Evolutionary conservation across 2,888 invertebrate species (phyloP), one percentile per base, ranked within the genome.

Genomic region (Aspidapion aeneum): DNA sequence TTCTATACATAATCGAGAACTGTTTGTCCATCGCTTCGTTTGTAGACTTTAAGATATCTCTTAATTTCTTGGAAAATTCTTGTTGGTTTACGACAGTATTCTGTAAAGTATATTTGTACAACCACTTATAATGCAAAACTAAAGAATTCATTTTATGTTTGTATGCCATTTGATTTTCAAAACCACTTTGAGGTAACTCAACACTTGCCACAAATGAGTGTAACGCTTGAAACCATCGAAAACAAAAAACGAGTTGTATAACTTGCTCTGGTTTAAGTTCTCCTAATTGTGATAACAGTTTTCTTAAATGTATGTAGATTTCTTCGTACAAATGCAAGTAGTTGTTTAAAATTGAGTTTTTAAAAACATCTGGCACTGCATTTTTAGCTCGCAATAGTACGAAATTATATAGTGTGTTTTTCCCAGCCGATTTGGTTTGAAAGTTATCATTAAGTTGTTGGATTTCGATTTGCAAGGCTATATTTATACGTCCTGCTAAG

Each of bases 111-210:
- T 86, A 82, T 74, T 92, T 92, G 18, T 83, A 78, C 49, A 92
- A 75, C 92, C 92, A 93, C 76, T 87, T 89, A 71, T 86, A 89
- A 74, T 92, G 90, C 12, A 90, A 81, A 68, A 85, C 82, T 0
- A 92, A 56, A 2, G 58, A 18, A 56, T 67, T 62, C 49, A 63
- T 22, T 60, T 65, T 65, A 18, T 58, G 52, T 18, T 58, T 22
- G 3, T 62, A 19, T 5, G 51, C 22, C 21, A 57, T 22, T 9
- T 58, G 58, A 17, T 59, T 52, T 18, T 55, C 60, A 9, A 62
- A 48, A 50, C 57, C 20, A 1, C 17, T 49, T 18, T 61, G 56
- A 12, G 63, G 63, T 20, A 63, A 12, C 18, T 48, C 18, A n/a
- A 65, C 62, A 35, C 63, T 59, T 19, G 67, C 62, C 22, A 67